phyloP scores from a whole-genome alignment of 2,113 vertebrate species.

The Microtus montanus region DNA sequence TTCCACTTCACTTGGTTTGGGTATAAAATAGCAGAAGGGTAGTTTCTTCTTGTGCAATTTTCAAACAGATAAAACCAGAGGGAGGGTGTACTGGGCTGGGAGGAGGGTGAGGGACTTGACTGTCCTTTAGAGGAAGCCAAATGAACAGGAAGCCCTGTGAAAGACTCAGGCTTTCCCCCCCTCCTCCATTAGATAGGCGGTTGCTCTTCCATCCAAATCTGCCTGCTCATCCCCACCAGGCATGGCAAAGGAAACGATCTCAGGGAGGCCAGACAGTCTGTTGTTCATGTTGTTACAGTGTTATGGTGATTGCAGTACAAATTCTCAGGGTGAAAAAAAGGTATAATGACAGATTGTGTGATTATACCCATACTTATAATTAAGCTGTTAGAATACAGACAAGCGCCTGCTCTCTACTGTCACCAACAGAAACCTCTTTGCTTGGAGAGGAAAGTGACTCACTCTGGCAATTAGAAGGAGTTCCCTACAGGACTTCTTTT shows the following conservation, averaged over 20 bases:
- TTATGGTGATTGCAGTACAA: slow-evolving; percentile 71
- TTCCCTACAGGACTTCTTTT: slow-evolving; percentile 67
- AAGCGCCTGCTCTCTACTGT: slow-evolving; percentile 77
- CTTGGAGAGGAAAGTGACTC: slow-evolving; percentile 80
- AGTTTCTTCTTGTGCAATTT: slow-evolving; percentile 76
- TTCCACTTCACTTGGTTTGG: slow-evolving; percentile 80
- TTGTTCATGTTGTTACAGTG: slow-evolving; percentile 76
- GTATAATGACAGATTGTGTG: slow-evolving; percentile 81
- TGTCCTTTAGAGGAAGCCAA: slow-evolving; percentile 70
- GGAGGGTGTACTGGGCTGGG: slow-evolving; percentile 47
- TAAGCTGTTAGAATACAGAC: slow-evolving; percentile 82
- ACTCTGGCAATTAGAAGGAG: slow-evolving; percentile 79
- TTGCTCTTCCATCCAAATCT: slow-evolving; percentile 62
- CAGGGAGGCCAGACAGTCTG: slow-evolving; percentile 71
- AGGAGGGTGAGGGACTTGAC: slow-evolving; percentile 29
- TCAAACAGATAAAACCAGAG: slow-evolving; percentile 72
- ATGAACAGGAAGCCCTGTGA: slow-evolving; percentile 47
- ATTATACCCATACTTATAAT: slow-evolving; percentile 84
- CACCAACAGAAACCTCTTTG: slow-evolving; percentile 80
- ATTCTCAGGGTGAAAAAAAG: slow-evolving; percentile 75
- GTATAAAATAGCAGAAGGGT: slow-evolving; percentile 77
- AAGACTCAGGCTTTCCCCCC: slow-evolving; percentile 17
- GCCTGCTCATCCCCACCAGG: slow-evolving; percentile 75
- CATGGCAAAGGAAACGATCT: slow-evolving; percentile 72
- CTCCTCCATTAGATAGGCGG: neutral